Evolutionary conservation across 23 tunicate genomes (phyloP).

Genomic region (Clavelina lepadiformis): DNA sequence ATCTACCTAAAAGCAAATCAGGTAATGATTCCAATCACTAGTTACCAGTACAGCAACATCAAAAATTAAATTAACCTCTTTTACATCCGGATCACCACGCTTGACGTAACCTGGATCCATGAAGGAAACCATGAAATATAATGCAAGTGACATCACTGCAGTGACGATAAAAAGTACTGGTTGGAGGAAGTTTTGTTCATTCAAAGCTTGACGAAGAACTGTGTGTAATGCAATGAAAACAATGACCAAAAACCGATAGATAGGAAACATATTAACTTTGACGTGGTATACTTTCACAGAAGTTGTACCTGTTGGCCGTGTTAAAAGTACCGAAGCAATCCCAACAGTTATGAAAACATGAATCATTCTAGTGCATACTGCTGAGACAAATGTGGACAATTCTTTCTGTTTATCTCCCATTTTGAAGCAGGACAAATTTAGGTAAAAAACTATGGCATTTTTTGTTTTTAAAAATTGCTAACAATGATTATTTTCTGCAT

Average conservation of each 20-base stretch:
- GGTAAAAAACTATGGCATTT: too few species aligned
- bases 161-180: conserved; percentile 32
- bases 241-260: not conserved
- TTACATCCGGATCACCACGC: conserved; percentile 55
- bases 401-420: too few species aligned
- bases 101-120: conserved; percentile 95
- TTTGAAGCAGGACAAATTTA: too few species aligned
- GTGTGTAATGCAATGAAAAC: too few species aligned
- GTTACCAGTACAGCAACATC: conserved; percentile 1
- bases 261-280: too few species aligned
- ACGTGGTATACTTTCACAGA: too few species aligned
- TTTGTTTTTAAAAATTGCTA: too few species aligned
- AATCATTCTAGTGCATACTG: conserved; percentile 24
- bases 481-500: too few species aligned
- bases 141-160: conserved; percentile 40
- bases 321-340: conserved; percentile 14
- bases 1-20: too few species aligned
- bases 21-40: too few species aligned
- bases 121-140: conserved; percentile 74
- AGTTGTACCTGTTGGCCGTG: conserved; percentile 32
- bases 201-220: conserved; percentile 50
- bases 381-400: conserved; percentile 5
- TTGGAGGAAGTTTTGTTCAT: conserved; percentile 14
- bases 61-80: conserved; percentile 36
- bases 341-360: conserved; percentile 37